phyloP scores from a whole-genome alignment of 2,888 invertebrate species.

The Ceraclea dissimilis region DNA sequence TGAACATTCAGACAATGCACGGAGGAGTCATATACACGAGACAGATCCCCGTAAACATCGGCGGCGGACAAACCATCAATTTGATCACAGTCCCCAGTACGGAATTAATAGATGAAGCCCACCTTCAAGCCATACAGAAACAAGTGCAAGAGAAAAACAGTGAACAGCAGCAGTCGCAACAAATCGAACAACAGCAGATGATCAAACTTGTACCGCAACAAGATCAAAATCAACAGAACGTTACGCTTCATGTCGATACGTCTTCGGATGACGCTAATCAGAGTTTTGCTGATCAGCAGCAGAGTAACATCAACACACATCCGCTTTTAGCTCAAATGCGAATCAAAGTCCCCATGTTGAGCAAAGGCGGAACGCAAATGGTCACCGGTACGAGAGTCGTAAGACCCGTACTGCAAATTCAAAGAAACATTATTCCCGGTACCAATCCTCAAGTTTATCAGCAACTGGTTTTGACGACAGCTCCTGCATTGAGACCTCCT shows the following conservation, averaged over 20 bases:
- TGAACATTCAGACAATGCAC: conserved; percentile 55
- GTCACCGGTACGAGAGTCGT: conserved; percentile 52
- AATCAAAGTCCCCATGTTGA: conserved; percentile 46
- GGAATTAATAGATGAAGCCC: conserved; percentile 40
- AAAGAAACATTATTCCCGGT: conserved; percentile 53
- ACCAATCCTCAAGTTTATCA: conserved; percentile 48
- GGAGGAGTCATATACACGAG: conserved; percentile 66
- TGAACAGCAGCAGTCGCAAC: conserved; percentile 34
- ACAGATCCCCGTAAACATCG: conserved; percentile 59
- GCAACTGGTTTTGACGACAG: conserved; percentile 44
- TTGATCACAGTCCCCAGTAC: conserved; percentile 48
- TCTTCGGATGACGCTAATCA: conserved; percentile 36
- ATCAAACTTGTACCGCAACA: conserved; percentile 44
- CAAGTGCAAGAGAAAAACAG: conserved; percentile 35
- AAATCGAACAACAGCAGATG: conserved; percentile 42
- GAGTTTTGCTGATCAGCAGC: conserved; percentile 32
- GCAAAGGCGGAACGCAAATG: conserved; percentile 47
- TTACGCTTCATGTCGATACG: conserved; percentile 30
- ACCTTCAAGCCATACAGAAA: conserved; percentile 39
- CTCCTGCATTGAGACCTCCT: conserved; percentile 42
- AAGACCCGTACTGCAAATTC: conserved; percentile 50
- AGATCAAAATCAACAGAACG: conserved; percentile 27
- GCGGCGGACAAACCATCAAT: conserved; percentile 51
- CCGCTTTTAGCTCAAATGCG: conserved; percentile 49
- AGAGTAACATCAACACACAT: conserved; percentile 31